These are phyloP conservation scores for Cephus runcator DNA, from an alignment of 2,888 invertebrate species.

Conservation along the genomic window DNA sequence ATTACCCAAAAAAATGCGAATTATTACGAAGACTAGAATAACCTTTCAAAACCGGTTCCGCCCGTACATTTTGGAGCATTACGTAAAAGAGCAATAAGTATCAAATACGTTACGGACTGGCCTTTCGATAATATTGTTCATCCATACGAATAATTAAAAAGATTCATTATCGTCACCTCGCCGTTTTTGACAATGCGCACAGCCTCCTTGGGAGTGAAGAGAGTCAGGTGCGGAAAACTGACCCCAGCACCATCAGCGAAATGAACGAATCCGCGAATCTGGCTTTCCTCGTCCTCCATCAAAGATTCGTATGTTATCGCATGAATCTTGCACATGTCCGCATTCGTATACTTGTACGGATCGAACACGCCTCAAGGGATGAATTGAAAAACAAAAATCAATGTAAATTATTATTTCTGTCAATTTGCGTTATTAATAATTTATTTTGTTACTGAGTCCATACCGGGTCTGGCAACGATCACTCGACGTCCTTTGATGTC, in stretches of 20 bases:
- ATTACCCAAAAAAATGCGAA: neutral
- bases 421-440: conserved; percentile 2
- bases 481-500: conserved; percentile 80
- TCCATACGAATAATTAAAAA: neutral
- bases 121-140: neutral
- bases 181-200: conserved; percentile 84
- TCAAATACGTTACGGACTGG: neutral
- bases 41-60: neutral
- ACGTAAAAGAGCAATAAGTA: neutral
- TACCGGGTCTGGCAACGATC: conserved; percentile 82
- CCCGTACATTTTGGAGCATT: neutral
- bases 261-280: conserved; percentile 82
- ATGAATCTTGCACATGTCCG: conserved; percentile 82
- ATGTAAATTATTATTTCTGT: neutral
- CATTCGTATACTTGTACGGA: conserved; percentile 79
- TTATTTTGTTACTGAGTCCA: conserved; percentile 29
- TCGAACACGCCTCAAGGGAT: conserved; percentile 76
- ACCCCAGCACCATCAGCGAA: conserved; percentile 81
- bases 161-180: conserved; percentile 69
- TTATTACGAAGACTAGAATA: neutral
- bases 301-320: conserved; percentile 81
- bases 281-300: conserved; percentile 84
- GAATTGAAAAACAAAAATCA: neutral
- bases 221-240: conserved; percentile 78
- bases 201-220: conserved; percentile 82